phyloP scores from a whole-genome alignment of 2,797 vertebrate species.

The Anniella stebbinsi region DNA sequence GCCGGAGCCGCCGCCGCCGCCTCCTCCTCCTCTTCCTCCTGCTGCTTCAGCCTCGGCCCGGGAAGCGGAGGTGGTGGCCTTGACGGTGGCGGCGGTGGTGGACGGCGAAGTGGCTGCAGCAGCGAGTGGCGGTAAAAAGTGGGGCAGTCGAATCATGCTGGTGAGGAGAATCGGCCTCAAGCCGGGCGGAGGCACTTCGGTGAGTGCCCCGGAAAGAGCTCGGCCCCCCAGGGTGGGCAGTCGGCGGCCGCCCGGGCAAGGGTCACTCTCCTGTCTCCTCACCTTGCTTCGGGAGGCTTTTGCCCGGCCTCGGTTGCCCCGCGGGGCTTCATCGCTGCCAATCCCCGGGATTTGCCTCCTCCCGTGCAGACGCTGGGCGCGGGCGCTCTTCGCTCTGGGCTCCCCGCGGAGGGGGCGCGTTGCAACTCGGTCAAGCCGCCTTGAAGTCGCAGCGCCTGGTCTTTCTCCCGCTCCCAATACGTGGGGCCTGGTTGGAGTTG shows the following conservation, averaged over 20 bases:
- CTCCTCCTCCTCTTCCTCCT: neutral
- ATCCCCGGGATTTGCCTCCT: neutral
- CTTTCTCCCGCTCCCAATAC: too few relatives aligned
- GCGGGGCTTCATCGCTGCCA: neutral
- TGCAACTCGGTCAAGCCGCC: neutral
- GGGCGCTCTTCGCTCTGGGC: too few relatives aligned
- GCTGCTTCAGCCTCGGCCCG: neutral
- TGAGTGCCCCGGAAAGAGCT: slow-evolving; percentile 34
- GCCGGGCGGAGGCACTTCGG: slow-evolving; percentile 46
- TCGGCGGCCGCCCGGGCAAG: too few relatives aligned
- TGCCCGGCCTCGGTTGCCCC: too few relatives aligned
- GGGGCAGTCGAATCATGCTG: slow-evolving; percentile 65
- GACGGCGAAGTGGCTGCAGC: neutral
- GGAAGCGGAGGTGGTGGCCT: neutral
- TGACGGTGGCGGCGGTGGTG: slow-evolving; percentile 19
- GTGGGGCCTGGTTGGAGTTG: neutral
- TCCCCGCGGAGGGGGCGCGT: neutral
- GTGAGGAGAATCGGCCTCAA: slow-evolving; percentile 60
- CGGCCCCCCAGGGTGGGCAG: neutral
- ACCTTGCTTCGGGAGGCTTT: too few relatives aligned
- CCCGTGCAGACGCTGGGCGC: too few relatives aligned
- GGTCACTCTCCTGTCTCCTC: accelerated
- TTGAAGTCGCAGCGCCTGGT: too few relatives aligned
- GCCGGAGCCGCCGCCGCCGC: slow-evolving; percentile 35
- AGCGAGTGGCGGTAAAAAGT: slow-evolving; percentile 30